phyloP scores from a whole-genome alignment of 2,797 vertebrate species.

The Bovichtus diacanthus region DNA sequence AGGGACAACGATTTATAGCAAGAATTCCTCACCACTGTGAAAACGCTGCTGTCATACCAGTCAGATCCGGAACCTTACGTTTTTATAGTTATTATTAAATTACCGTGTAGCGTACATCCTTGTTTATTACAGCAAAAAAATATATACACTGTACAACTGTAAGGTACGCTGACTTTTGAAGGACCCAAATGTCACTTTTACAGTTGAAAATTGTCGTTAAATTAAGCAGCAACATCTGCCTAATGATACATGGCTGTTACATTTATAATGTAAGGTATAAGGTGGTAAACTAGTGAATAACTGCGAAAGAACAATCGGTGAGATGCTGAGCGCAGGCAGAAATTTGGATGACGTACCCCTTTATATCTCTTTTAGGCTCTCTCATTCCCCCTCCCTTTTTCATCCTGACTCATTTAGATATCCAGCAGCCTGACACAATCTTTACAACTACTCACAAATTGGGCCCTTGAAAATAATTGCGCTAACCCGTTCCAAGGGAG shows the following conservation, averaged over 20 bases:
- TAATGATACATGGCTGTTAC: not conserved
- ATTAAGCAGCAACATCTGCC: not conserved
- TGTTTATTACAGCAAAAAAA: not conserved
- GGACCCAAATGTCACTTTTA: not conserved
- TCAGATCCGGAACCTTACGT: not conserved
- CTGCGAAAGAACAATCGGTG: not conserved
- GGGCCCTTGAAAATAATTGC: slow-evolving; percentile 75
- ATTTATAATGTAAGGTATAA: slow-evolving; percentile 9
- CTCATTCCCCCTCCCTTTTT: slow-evolving; percentile 32
- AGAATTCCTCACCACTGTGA: slow-evolving; percentile 17
- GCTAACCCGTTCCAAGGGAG: slow-evolving; percentile 71
- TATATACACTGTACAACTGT: not conserved
- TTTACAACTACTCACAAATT: slow-evolving; percentile 74
- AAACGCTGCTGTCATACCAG: slow-evolving; percentile 19
- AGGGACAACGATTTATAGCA: slow-evolving; percentile 58
- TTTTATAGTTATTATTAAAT: not conserved
- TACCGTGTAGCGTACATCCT: not conserved
- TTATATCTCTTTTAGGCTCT: slow-evolving; percentile 42
- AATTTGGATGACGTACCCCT: slow-evolving; percentile 9
- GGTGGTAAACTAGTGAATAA: slow-evolving; percentile 10
- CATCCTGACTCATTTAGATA: slow-evolving; percentile 56
- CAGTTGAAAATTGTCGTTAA: not conserved
- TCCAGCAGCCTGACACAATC: slow-evolving; percentile 61
- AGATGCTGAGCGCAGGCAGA: slow-evolving; percentile 14
- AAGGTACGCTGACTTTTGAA: slow-evolving; percentile 11